Conservation (phyloP, 2,113 vertebrate genomes). For the Ceyx melanurus region DNA sequence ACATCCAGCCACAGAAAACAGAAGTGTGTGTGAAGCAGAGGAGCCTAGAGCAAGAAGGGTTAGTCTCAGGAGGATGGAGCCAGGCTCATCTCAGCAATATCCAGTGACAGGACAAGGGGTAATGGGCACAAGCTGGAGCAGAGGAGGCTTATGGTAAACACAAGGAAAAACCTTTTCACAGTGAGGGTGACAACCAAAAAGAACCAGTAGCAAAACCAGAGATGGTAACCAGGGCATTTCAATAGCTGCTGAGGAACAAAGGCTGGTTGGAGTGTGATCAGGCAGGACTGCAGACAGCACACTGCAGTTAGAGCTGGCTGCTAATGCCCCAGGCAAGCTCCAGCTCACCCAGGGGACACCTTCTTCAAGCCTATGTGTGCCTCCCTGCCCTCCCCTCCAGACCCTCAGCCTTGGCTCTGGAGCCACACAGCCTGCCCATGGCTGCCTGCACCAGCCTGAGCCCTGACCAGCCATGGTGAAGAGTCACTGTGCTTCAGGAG, state of each 20-base stretch:
- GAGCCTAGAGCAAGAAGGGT: not conserved
- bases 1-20: not conserved
- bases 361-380: rapidly evolving
- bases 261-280: not conserved
- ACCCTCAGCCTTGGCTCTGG: not conserved
- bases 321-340: not conserved
- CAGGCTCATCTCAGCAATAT: too few relatives aligned
- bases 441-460: not conserved
- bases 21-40: rapidly evolving
- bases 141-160: too few relatives aligned
- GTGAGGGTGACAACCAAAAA: not conserved
- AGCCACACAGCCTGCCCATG: rapidly evolving
- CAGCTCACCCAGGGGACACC: not conserved
- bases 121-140: too few relatives aligned
- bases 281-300: not conserved
- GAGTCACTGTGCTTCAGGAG: not conserved
- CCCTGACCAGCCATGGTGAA: rapidly evolving
- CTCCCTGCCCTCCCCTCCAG: not conserved
- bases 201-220: not conserved
- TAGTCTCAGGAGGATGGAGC: too few relatives aligned
- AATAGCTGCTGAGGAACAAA: not conserved
- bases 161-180: too few relatives aligned
- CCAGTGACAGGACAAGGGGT: too few relatives aligned
- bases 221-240: rapidly evolving
- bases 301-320: rapidly evolving